Conservation (phyloP, 1,140 invertebrate species). For the Helicoverpa zea region DNA sequence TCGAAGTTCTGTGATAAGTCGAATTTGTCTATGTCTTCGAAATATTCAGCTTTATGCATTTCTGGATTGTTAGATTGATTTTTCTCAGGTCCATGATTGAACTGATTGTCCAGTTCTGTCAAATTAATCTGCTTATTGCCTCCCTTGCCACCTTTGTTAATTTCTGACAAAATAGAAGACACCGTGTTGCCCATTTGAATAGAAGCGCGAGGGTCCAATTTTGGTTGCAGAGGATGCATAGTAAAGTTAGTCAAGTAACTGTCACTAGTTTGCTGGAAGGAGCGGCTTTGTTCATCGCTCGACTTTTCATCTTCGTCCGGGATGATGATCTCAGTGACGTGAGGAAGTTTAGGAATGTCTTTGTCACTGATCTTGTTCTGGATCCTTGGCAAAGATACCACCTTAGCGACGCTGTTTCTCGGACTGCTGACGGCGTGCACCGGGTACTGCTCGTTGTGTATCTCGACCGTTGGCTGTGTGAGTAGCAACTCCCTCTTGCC, state of each 20-base stretch:
- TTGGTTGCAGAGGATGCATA: constrained; percentile 79
- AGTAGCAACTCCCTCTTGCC: constrained; percentile 85
- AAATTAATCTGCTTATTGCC: constrained; percentile 79
- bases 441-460: constrained; percentile 84
- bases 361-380: constrained; percentile 86
- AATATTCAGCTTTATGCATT: constrained; percentile 78
- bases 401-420: constrained; percentile 81
- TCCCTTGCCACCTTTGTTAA: constrained; percentile 85
- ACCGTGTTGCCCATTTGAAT: constrained; percentile 88
- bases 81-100: constrained; percentile 73
- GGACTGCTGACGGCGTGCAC: constrained; percentile 74
- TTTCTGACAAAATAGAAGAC: constrained; percentile 88
- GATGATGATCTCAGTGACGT: constrained; percentile 89
- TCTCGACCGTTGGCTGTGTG: constrained; percentile 85
- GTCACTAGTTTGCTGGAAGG: constrained; percentile 71
- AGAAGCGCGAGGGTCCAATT: constrained; percentile 83
- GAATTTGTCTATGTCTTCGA: constrained; percentile 87
- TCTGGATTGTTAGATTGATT: constrained; percentile 63
- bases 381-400: constrained; percentile 81
- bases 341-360: constrained; percentile 88
- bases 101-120: constrained; percentile 81
- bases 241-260: constrained; percentile 79
- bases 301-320: constrained; percentile 87
- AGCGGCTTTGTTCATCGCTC: constrained; percentile 70
- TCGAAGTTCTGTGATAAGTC: constrained; percentile 92